A percentile compares a stretch with the other conserved stretches of the same genome.
Evolutionary conservation across 2,113 vertebrate species (phyloP).

Genomic region (Rhea pennata): DNA sequence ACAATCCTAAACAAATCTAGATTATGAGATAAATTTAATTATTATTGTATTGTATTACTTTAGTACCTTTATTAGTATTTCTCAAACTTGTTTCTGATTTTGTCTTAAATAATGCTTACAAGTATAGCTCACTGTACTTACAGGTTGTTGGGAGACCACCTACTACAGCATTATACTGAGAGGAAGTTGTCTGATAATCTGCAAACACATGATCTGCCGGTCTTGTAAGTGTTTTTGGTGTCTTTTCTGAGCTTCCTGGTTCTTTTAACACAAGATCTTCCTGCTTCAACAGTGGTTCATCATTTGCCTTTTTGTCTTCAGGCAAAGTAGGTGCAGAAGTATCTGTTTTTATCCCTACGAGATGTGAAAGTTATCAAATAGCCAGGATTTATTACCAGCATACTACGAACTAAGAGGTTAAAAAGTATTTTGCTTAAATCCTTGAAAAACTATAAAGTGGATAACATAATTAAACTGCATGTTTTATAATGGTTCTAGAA

Average conservation of each 20-base stretch:
- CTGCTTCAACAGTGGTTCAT: constrained; percentile 53
- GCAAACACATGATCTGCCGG: constrained; percentile 40
- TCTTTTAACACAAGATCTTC: constrained; percentile 77
- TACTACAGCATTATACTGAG: constrained; percentile 75
- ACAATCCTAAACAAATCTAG: neutral
- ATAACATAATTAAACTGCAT: neutral
- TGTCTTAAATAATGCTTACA: neutral
- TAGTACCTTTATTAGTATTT: neutral
- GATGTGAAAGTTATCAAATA: neutral
- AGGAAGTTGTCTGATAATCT: constrained; percentile 80
- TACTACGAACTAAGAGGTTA: neutral
- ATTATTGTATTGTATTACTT: neutral
- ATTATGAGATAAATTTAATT: neutral
- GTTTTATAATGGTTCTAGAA: neutral
- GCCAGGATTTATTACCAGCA: neutral
- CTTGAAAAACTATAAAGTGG: neutral
- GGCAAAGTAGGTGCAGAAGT: neutral
- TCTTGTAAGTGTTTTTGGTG: constrained; percentile 66
- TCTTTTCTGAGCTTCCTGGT: constrained; percentile 71
- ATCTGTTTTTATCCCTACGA: constrained; percentile 52
- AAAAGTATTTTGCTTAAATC: neutral
- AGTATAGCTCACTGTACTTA: constrained; percentile 65
- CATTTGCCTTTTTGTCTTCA: neutral
- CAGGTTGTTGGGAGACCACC: constrained; percentile 59
- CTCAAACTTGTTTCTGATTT: neutral